Evolutionary conservation across 2,888 invertebrate genomes (phyloP), one percentile per base, ranked within the genome.

Genomic region (Euspilapteryx auroguttella): DNA sequence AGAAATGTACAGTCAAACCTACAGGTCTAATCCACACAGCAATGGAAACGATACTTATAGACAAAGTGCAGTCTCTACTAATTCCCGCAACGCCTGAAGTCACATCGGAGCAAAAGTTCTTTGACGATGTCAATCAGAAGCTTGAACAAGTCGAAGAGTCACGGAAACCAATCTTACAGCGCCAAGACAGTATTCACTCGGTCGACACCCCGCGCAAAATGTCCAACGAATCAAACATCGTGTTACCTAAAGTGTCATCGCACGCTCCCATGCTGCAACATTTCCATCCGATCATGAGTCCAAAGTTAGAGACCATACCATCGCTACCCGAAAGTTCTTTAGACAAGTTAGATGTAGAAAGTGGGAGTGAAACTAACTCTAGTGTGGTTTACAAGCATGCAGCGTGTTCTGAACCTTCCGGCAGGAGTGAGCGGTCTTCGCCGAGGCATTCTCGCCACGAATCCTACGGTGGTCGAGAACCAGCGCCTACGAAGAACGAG

Each of bases 1-100:
- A 54, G 17, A 59, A 52, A 37, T 35, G 46, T 17, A 37, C 47
- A 12, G 40, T 63, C 2, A 71, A 66, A 37, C 49, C 65, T 0
- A 50, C 58, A 2, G 65, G 78, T 6, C 38, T 80, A 25, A 42
- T 80, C 24, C 73, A 75, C 29, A 78, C 78, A 12, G 81, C 80
- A 12, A 73, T 80, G 59, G 75, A 78, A 44, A 79, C 79, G 23
- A 79, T 80, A 32, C 55, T 80, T 7, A 64, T 79, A 35, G 80
- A 81, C 36, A 77, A 66, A 51, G 75, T 79, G 1, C 76, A 71
- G 27, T 55, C 59, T 21, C 37, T 73, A 22, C 49, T 75, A 29
- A 41, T 71, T 35, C 66, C 71, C 2, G 49, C 71, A 13, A 58
- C 65, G 14, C 68, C 73, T 10, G 59, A 61, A 31, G 30, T 38